Evolutionary conservation across 2,797 vertebrate genomes (phyloP), one percentile per base, ranked within the genome.

Genomic region (Pyrocephalus nanus): DNA sequence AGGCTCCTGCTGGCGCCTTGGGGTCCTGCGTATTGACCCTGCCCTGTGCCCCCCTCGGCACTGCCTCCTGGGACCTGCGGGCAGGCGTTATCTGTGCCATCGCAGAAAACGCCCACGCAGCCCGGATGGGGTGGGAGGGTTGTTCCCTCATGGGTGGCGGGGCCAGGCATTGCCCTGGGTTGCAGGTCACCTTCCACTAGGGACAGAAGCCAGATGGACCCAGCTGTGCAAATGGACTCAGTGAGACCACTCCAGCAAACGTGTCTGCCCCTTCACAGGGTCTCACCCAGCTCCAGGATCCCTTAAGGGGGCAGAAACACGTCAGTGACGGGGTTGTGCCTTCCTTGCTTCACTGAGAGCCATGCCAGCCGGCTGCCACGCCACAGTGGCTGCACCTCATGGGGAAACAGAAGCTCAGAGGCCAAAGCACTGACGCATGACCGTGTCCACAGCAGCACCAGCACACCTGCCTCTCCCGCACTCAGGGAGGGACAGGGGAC

Each of bases 41-140:
- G 76, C 50, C 70, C 54, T 2, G 0, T 61, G 18, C n/a, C 74
- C 55, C 4, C 43, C 74, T 85, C 2, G 6, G 85, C 47, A 53
- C 62, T 18, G 29, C 89, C 5, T 11, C n/a, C 9, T 3, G 30
- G 36, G 26, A 23, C 62, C 42, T 36, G 62, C 4, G 7, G 16
- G 62, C 82, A 7, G 34, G 29, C 5, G n/a, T 81, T 96, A 96
- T 96, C 96, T 66, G 61, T 13, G 12, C 81, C 82, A 96, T 96
- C 93, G 0, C 5, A 0, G 82, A 83, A 43, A 92, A 58, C 88
- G 1, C 94, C 90, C 88, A 96, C 83, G 4, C 83, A 34, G 36
- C 32, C 62, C 2, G 1, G 61, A 48, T 2, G 5, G 32, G 54
- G 51, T 5, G 20, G 27, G 32, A 27, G 12, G 26, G 20, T 3